Conservation (phyloP, 2,113 vertebrate genomes). For the Oxyruncus cristatus region DNA sequence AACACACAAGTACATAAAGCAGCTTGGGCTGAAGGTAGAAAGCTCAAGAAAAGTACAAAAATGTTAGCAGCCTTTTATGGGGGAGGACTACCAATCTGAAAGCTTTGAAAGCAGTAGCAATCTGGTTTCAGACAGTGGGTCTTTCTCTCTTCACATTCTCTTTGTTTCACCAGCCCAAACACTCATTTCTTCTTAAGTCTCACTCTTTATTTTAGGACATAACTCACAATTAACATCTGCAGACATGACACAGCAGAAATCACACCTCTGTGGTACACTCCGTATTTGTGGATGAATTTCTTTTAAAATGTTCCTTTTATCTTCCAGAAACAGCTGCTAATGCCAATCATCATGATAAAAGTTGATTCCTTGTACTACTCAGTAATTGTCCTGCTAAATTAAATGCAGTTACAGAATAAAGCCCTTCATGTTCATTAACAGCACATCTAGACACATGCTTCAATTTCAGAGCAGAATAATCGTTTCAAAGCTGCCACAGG, state of each 20-base stretch:
- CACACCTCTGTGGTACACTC: fast-evolving
- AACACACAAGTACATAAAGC: neutral
- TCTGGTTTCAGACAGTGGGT: neutral
- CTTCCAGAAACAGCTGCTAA: neutral
- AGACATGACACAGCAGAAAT: neutral
- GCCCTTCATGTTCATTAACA: neutral
- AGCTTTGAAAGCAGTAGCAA: constrained; percentile 3
- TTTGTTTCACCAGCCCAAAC: neutral
- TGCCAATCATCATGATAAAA: neutral
- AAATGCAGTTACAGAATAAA: neutral
- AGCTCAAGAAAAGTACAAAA: constrained; percentile 4
- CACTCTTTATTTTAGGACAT: neutral
- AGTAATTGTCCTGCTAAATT: neutral
- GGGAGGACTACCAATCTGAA: neutral
- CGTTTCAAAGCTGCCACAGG: neutral
- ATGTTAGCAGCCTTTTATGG: neutral
- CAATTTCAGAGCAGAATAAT: neutral
- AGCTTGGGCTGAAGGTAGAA: neutral
- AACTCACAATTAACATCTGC: neutral
- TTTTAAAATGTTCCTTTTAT: neutral
- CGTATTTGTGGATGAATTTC: neutral
- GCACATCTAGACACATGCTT: neutral
- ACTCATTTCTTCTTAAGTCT: neutral
- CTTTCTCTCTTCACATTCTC: neutral
- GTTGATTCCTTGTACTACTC: neutral